These are phyloP conservation scores for Silurus aristotelis DNA, from an alignment of 2,797 vertebrate genomes.

Conservation along the genomic window DNA sequence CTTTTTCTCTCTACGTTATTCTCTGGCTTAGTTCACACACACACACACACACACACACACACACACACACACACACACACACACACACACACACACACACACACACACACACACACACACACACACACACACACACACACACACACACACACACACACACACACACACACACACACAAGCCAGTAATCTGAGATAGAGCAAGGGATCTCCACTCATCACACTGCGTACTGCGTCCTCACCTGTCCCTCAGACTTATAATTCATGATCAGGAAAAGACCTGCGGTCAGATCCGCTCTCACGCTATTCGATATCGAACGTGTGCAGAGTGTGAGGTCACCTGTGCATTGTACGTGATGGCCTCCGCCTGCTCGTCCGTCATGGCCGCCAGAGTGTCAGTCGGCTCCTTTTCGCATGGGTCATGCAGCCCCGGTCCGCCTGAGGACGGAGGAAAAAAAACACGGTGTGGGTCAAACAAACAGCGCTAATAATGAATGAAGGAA, in stretches of 20 bases:
- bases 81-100: background rate
- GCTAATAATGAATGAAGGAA: constrained; percentile 13
- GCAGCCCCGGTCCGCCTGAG: constrained; percentile 91
- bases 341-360: constrained; percentile 91
- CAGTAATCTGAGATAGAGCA: background rate
- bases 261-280: constrained; percentile 5
- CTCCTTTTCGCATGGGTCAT: constrained; percentile 96
- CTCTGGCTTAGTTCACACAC: constrained; percentile 5
- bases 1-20: background rate
- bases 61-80: no score
- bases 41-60: background rate
- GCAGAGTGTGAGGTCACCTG: constrained; percentile 76
- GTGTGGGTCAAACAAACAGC: background rate
- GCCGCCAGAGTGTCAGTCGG: constrained; percentile 87
- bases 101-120: background rate
- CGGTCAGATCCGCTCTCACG: background rate
- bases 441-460: constrained; percentile 20
- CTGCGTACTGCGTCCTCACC: background rate
- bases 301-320: background rate
- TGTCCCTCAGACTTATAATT: background rate
- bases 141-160: background rate
- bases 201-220: background rate
- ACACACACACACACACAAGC: background rate
- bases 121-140: constrained; percentile 5
- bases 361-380: constrained; percentile 89